Evolutionary conservation across 2,113 vertebrate genomes (phyloP).

Genomic region (Coptodon rendalli): DNA sequence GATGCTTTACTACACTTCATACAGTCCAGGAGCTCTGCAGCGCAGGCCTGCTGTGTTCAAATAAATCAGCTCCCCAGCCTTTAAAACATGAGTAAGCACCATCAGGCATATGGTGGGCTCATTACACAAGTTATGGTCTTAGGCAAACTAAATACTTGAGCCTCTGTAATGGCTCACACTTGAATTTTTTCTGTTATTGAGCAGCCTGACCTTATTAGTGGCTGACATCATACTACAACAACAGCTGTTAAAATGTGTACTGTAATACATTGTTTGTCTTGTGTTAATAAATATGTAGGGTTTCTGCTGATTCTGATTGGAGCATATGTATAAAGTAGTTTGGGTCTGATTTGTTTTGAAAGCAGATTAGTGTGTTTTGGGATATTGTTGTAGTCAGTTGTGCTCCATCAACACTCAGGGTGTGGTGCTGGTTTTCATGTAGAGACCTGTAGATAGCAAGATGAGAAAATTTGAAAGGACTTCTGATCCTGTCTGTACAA

Average conservation of each 20-base stretch:
- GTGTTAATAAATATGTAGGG: neutral
- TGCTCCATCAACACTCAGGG: neutral
- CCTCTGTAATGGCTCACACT: neutral
- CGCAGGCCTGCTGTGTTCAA: neutral
- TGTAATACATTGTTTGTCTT: neutral
- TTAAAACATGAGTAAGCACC: neutral
- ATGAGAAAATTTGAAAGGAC: neutral
- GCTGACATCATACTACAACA: neutral
- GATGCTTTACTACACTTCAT: neutral
- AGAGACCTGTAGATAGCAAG: neutral
- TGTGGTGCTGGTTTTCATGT: neutral
- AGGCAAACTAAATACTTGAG: neutral
- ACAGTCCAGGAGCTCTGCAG: neutral
- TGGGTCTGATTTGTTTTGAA: neutral
- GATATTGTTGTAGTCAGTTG: neutral
- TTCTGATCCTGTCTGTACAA: neutral
- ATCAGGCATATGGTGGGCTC: neutral
- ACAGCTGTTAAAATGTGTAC: neutral
- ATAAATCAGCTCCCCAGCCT: neutral
- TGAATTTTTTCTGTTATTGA: neutral
- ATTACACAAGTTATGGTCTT: neutral
- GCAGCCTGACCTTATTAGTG: neutral
- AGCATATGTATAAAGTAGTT: neutral
- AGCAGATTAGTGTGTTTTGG: neutral
- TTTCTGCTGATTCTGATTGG: neutral